These are phyloP conservation scores for Apodemus sylvaticus DNA, from an alignment of 2,113 vertebrate species.

Conservation along the genomic window DNA sequence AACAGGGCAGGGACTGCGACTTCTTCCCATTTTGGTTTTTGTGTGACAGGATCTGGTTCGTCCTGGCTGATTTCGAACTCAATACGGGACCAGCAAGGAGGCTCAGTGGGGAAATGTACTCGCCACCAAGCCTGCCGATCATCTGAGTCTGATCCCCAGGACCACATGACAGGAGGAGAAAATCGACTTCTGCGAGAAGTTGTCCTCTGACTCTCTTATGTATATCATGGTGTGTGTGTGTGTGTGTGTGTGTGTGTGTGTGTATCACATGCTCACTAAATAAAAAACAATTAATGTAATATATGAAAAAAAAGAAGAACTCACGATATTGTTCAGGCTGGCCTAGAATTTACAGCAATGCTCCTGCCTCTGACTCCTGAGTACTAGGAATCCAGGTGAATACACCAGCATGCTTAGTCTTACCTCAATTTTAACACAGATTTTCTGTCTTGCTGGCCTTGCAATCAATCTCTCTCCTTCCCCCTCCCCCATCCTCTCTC, in stretches of 20 bases:
- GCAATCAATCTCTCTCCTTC: background rate
- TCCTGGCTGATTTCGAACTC: background rate
- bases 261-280: background rate
- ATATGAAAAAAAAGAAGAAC: background rate
- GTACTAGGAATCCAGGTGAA: too few relatives aligned
- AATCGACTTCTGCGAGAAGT: background rate
- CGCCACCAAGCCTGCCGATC: too few relatives aligned
- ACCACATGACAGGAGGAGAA: background rate
- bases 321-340: background rate
- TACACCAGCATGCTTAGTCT: background rate
- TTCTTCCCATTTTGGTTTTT: background rate
- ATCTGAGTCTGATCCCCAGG: background rate
- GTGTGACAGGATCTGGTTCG: background rate
- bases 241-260: background rate
- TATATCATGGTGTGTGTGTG: background rate
- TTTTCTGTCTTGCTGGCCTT: background rate
- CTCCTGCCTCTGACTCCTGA: background rate
- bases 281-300: background rate
- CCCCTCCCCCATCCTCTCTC: too few relatives aligned
- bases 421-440: background rate
- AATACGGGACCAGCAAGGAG: background rate
- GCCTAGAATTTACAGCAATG: background rate
- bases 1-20: background rate
- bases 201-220: background rate
- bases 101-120: background rate